A percentile compares a stretch with the other conserved stretches of the same genome.
These are phyloP conservation scores for Euwallacea fornicatus DNA, from an alignment of 1,140 invertebrate species.

Conservation along the genomic window DNA sequence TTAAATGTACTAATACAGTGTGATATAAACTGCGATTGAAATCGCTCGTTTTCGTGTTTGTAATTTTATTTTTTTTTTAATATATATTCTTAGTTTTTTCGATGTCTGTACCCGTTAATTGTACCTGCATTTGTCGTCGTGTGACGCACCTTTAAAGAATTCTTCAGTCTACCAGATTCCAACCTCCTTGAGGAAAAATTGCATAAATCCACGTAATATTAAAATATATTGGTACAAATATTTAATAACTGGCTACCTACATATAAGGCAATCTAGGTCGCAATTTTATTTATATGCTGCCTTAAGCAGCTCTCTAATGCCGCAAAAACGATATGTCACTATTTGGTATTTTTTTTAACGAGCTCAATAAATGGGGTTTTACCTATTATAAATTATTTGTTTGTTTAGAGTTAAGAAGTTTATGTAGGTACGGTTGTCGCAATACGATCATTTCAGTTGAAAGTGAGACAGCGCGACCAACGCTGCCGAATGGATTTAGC, in stretches of 20 bases:
- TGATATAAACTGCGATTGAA: no score
- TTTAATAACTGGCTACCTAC: slow-evolving; percentile 27
- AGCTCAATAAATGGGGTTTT: slow-evolving; percentile 15
- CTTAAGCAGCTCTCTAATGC: slow-evolving; percentile 22
- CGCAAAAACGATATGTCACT: slow-evolving; percentile 35
- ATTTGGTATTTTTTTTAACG: slow-evolving; percentile 25
- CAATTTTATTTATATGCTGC: slow-evolving; percentile 23
- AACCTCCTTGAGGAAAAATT: slow-evolving; percentile 10
- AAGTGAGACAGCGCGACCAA: background rate
- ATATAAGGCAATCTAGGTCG: slow-evolving; percentile 29
- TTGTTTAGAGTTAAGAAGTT: slow-evolving; percentile 10
- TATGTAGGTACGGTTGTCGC: slow-evolving; percentile 7
- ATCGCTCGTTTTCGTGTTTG: no score
- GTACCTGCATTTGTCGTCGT: no score
- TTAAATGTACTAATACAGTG: no score
- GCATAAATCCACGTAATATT: slow-evolving; percentile 26
- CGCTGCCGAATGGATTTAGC: background rate
- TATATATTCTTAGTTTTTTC: no score
- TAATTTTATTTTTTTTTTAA: no score
- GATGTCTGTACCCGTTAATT: no score
- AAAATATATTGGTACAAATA: slow-evolving; percentile 29
- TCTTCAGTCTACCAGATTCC: no score
- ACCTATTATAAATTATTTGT: slow-evolving; percentile 32
- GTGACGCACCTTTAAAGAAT: no score
- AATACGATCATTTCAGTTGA: slow-evolving; percentile 9